These are phyloP conservation scores for Astyanax mexicanus DNA, from an alignment of 2,797 vertebrate genomes.

Conservation along the genomic window DNA sequence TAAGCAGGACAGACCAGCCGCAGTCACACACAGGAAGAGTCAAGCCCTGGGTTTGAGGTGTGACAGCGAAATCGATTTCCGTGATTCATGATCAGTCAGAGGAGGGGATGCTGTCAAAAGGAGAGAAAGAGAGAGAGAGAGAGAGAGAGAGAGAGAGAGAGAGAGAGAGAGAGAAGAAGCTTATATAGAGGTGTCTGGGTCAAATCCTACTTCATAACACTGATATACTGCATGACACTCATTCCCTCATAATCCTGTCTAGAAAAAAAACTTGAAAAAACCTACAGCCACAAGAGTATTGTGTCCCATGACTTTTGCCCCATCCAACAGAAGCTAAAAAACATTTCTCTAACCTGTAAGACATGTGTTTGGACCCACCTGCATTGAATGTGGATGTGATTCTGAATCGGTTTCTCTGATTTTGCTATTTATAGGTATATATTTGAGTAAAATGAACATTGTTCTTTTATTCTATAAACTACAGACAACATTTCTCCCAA, in stretches of 20 bases:
- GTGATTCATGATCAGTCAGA: conserved; percentile 76
- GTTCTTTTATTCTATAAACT: too few species aligned
- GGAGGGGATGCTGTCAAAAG: conserved; percentile 60
- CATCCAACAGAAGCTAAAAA: too few species aligned
- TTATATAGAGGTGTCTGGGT: conserved; percentile 65
- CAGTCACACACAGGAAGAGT: conserved; percentile 76
- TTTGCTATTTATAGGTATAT: too few species aligned
- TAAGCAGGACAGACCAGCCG: conserved; percentile 80
- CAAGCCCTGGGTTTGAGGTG: conserved; percentile 71
- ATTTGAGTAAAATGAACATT: too few species aligned
- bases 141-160: conserved; percentile 68
- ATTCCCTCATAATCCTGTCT: not conserved
- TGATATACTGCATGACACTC: not conserved
- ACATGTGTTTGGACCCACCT: too few species aligned
- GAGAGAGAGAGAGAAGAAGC: conserved; percentile 69
- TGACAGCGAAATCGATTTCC: conserved; percentile 81
- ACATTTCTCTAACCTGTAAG: too few species aligned
- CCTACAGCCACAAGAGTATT: too few species aligned
- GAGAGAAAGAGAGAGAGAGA: conserved; percentile 43
- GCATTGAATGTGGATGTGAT: too few species aligned
- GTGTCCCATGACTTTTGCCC: too few species aligned
- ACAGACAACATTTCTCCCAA: too few species aligned
- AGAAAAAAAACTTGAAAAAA: not conserved
- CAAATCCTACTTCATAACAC: conserved; percentile 41
- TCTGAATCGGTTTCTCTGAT: too few species aligned